These are phyloP conservation scores for Tethea ocularis DNA, from an alignment of 2,888 invertebrate species.

Conservation along the genomic window DNA sequence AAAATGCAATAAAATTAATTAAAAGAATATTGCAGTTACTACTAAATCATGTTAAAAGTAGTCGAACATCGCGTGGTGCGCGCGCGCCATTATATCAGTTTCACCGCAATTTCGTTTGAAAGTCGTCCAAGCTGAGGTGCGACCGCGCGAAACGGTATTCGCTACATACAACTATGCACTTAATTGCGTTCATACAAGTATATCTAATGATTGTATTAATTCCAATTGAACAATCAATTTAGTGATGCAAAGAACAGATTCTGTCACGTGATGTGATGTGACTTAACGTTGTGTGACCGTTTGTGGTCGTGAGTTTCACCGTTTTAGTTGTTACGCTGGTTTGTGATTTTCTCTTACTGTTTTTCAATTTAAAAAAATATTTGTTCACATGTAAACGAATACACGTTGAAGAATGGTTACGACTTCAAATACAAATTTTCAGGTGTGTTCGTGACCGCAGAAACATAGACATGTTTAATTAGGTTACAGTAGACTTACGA, in stretches of 20 bases:
- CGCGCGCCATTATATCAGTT: conserved; percentile 64
- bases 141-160: conserved; percentile 73
- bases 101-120: conserved; percentile 75
- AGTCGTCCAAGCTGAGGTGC: conserved; percentile 54
- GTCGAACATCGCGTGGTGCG: conserved; percentile 52
- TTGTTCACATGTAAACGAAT: conserved; percentile 17
- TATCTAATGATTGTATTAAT: conserved; percentile 64
- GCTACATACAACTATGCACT: conserved; percentile 62
- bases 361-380: conserved; percentile 32
- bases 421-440: neutral
- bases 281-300: conserved; percentile 32
- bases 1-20: conserved; percentile 20
- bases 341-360: conserved; percentile 21
- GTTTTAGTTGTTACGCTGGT: conserved; percentile 17
- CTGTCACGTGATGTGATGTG: conserved; percentile 52
- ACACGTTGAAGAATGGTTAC: conserved; percentile 13
- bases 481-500: no score
- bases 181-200: conserved; percentile 63
- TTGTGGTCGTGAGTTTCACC: conserved; percentile 37
- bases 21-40: conserved; percentile 26
- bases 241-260: conserved; percentile 50
- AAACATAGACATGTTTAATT: no score
- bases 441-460: neutral
- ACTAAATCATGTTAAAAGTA: conserved; percentile 15
- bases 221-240: conserved; percentile 60